Evolutionary conservation across 2,888 invertebrate species (phyloP).

Genomic region (Orgyia antiqua): DNA sequence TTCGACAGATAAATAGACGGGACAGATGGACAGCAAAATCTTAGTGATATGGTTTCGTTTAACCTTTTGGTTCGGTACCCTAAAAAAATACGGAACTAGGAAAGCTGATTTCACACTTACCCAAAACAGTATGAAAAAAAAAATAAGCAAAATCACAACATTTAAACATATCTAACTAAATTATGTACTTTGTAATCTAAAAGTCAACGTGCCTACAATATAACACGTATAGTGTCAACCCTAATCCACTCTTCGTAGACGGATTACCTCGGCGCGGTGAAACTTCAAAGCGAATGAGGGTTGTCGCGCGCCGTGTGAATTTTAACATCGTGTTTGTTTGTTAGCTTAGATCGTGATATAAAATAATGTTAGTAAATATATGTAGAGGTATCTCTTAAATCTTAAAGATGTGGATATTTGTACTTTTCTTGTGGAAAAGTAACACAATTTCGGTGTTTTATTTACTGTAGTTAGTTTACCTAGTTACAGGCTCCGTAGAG

Average conservation of each 20-base stretch:
- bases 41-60: too few species aligned
- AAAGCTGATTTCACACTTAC: too few species aligned
- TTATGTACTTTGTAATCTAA: slow-evolving; percentile 19
- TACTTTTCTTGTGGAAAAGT: slow-evolving; percentile 4
- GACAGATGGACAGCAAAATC: too few species aligned
- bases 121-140: too few species aligned
- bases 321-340: slow-evolving; percentile 30
- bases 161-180: too few species aligned
- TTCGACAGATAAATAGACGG: too few species aligned
- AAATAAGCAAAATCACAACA: too few species aligned
- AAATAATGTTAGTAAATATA: slow-evolving; percentile 18
- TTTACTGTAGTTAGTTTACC: slow-evolving; percentile 6
- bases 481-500: slow-evolving; percentile 12
- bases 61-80: too few species aligned
- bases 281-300: slow-evolving; percentile 48
- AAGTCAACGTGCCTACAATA: slow-evolving; percentile 23
- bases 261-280: slow-evolving; percentile 44
- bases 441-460: neutral
- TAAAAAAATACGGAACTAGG: too few species aligned
- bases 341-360: slow-evolving; percentile 33
- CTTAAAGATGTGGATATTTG: slow-evolving; percentile 2
- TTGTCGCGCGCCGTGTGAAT: slow-evolving; percentile 42
- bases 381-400: slow-evolving; percentile 9
- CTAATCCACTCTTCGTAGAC: slow-evolving; percentile 32
- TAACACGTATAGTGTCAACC: slow-evolving; percentile 26